phyloP scores from a whole-genome alignment of 2,113 vertebrate species.

The Bujurquina vittata region DNA sequence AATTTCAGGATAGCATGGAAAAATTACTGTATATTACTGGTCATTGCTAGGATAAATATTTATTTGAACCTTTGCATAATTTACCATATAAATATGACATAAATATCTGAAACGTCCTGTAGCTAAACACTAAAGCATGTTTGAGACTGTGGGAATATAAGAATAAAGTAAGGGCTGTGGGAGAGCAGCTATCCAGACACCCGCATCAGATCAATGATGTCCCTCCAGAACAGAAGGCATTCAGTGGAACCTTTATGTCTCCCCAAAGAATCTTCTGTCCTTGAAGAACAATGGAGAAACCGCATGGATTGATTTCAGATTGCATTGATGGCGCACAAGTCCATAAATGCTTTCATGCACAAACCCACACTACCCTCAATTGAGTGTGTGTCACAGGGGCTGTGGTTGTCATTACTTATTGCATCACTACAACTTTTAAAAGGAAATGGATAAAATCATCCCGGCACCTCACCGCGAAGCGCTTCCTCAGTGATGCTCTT shows the following conservation, averaged over 20 bases:
- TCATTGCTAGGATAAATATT: neutral
- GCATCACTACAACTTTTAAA: neutral
- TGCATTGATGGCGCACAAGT: slow-evolving; percentile 16
- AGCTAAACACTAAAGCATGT: neutral
- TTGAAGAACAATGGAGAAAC: slow-evolving; percentile 48
- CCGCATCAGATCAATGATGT: slow-evolving; percentile 35
- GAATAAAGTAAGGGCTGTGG: neutral
- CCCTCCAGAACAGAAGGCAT: slow-evolving; percentile 12
- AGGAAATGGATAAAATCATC: slow-evolving; percentile 5
- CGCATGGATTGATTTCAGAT: slow-evolving; percentile 45
- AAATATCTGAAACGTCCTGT: neutral
- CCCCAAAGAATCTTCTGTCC: slow-evolving; percentile 49
- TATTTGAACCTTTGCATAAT: neutral
- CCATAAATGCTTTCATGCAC: slow-evolving; percentile 1
- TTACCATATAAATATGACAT: neutral
- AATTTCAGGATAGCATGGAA: neutral
- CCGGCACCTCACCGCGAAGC: neutral
- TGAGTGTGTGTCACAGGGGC: neutral
- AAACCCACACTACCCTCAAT: neutral
- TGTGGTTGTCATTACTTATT: neutral
- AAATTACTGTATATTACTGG: neutral
- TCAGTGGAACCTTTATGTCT: slow-evolving; percentile 34
- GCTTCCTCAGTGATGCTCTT: neutral
- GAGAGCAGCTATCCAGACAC: neutral
- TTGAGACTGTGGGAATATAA: neutral